Percentiles rank a stretch among this genome's conserved stretches.
Conservation (phyloP, 2,888 invertebrate species). For the Drosophila hamatofila region DNA sequence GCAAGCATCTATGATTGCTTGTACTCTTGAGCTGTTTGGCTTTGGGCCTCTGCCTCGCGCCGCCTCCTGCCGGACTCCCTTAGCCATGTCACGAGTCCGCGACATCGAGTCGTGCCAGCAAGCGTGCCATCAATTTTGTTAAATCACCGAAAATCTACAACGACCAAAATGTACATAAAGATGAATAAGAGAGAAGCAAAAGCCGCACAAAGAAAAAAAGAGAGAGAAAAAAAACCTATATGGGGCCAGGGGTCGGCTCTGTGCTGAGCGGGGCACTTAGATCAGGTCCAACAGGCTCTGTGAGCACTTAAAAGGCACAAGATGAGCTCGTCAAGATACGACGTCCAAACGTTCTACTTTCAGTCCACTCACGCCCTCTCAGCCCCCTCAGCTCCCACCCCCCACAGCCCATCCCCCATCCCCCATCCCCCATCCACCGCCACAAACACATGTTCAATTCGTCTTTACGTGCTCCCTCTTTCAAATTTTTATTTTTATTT, state of each 20-base stretch:
- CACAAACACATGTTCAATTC: conserved; percentile 69
- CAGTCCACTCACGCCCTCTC: background rate
- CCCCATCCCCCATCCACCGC: background rate
- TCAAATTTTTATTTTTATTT: background rate
- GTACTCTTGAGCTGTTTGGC: conserved; percentile 28
- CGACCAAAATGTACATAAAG: conserved; percentile 52
- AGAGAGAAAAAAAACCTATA: conserved; percentile 19
- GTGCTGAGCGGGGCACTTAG: background rate
- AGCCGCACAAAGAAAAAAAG: conserved; percentile 28
- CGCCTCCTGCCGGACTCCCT: background rate
- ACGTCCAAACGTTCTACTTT: conserved; percentile 32
- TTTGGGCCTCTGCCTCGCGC: background rate
- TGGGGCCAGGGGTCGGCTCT: background rate
- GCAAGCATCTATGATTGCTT: conserved; percentile 62
- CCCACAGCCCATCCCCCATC: too few species aligned
- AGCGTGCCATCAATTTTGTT: conserved; percentile 74
- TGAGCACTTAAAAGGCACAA: conserved; percentile 70
- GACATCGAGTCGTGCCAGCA: conserved; percentile 55
- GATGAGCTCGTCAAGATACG: conserved; percentile 74
- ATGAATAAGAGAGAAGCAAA: conserved; percentile 31
- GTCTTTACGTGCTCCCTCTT: conserved; percentile 29
- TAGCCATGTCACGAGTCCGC: conserved; percentile 34
- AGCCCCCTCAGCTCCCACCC: too few species aligned
- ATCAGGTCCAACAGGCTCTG: conserved; percentile 28
- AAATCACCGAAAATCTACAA: conserved; percentile 70